Conservation (phyloP, 2,888 invertebrate species). For the Euclidia mi region DNA sequence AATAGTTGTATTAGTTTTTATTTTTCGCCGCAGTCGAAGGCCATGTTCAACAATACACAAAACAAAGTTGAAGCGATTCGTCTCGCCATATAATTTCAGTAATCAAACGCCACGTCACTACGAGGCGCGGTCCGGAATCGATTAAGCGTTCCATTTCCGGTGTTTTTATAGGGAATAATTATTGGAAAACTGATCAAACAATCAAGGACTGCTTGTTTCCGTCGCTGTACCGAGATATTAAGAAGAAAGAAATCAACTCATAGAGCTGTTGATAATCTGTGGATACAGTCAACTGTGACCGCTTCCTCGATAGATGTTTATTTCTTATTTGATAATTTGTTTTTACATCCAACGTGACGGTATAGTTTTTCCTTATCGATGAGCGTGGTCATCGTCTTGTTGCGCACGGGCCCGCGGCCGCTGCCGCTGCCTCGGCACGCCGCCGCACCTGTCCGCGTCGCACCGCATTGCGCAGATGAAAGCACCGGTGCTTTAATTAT, state of each 20-base stretch:
- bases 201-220: constrained; percentile 82
- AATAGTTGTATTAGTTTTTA: constrained; percentile 88
- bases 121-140: constrained; percentile 85
- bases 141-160: constrained; percentile 88
- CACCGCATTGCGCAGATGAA: constrained; percentile 71
- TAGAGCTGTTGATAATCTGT: constrained; percentile 85
- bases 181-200: constrained; percentile 86
- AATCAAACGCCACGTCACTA: constrained; percentile 86
- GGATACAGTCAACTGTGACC: constrained; percentile 87
- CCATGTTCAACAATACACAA: constrained; percentile 83
- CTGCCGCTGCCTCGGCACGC: constrained; percentile 32
- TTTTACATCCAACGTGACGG: constrained; percentile 83
- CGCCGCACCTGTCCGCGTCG: constrained; percentile 72
- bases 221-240: constrained; percentile 76
- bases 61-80: constrained; percentile 85
- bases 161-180: constrained; percentile 86
- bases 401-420: constrained; percentile 57
- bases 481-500: constrained; percentile 84
- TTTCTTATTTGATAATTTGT: constrained; percentile 86
- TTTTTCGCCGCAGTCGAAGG: constrained; percentile 83
- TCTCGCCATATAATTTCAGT: constrained; percentile 88
- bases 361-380: constrained; percentile 74
- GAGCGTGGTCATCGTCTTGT: constrained; percentile 71
- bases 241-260: constrained; percentile 78
- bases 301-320: constrained; percentile 86